Percentiles rank a stretch among this genome's conserved stretches.
phyloP scores from a whole-genome alignment of 2,888 invertebrate genomes.

The Macrophya annulata region DNA sequence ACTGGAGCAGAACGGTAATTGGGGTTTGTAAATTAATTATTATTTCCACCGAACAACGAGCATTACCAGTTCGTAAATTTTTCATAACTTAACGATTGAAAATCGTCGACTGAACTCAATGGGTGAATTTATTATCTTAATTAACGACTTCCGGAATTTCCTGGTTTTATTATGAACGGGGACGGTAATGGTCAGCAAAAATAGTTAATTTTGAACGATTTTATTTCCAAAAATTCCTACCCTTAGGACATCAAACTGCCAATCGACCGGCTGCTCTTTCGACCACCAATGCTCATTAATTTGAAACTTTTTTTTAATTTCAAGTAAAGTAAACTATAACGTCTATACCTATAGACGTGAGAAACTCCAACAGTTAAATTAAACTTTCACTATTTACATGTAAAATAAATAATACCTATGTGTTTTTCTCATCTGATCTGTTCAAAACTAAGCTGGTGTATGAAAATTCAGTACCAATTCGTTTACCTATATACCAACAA shows the following conservation, averaged over 20 bases:
- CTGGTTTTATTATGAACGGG: neutral
- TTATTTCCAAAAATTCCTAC: neutral
- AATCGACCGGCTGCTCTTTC: neutral
- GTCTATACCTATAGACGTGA: neutral
- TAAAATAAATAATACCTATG: neutral
- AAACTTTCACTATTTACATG: neutral
- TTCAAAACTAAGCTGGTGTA: neutral
- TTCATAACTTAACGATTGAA: conserved; percentile 11
- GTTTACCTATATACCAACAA: neutral
- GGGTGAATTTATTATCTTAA: neutral
- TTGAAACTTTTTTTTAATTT: neutral
- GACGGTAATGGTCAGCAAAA: neutral
- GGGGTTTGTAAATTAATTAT: neutral
- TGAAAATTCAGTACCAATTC: neutral
- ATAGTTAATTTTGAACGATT: neutral
- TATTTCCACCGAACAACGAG: neutral
- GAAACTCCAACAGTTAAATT: neutral
- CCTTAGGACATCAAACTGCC: neutral
- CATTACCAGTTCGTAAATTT: conserved; percentile 2
- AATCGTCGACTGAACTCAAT: neutral
- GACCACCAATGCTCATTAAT: neutral
- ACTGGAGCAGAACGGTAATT: neutral
- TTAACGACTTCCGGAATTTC: neutral
- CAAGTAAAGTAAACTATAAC: neutral
- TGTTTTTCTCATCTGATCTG: neutral